Conservation (phyloP, 1,140 invertebrate genomes). For the Drosophila obscura region DNA sequence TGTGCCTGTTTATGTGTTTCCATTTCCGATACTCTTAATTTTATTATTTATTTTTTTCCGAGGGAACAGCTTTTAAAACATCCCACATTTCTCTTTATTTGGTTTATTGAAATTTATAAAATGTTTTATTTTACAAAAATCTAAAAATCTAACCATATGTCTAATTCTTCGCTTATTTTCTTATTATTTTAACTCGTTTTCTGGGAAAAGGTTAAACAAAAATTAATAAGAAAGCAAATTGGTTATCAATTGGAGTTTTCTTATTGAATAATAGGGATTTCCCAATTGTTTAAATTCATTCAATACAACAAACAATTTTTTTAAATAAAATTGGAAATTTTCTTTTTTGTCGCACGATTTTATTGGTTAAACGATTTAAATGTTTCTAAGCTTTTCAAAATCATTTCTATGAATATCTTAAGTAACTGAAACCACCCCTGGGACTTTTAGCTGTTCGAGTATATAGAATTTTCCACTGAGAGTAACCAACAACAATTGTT, state of each 20-base stretch:
- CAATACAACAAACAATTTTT: too few species aligned
- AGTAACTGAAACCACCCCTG: not conserved
- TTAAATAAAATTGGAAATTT: too few species aligned
- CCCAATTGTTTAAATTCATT: too few species aligned
- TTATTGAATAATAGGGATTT: too few species aligned
- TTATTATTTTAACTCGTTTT: too few species aligned
- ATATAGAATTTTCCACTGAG: too few species aligned
- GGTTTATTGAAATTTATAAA: too few species aligned
- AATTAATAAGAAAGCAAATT: too few species aligned
- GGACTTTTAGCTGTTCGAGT: not conserved
- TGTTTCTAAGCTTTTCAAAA: slow-evolving; percentile 20
- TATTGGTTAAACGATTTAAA: slow-evolving; percentile 19
- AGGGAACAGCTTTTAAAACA: slow-evolving; percentile 3
- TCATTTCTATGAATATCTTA: slow-evolving; percentile 1
- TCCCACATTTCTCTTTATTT: not conserved
- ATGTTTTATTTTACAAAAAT: slow-evolving; percentile 23
- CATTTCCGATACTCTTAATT: not conserved
- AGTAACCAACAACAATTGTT: too few species aligned
- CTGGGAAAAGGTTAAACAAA: too few species aligned
- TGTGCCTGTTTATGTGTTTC: slow-evolving; percentile 56
- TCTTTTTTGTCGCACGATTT: slow-evolving; percentile 22
- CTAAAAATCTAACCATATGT: slow-evolving; percentile 9
- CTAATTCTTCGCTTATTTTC: not conserved
- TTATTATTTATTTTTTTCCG: slow-evolving; percentile 5
- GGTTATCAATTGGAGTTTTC: too few species aligned